Percentiles rank a stretch among this genome's conserved stretches.
Evolutionary conservation across 2,888 invertebrate genomes (phyloP).

Genomic region (Nemoura dubitans): DNA sequence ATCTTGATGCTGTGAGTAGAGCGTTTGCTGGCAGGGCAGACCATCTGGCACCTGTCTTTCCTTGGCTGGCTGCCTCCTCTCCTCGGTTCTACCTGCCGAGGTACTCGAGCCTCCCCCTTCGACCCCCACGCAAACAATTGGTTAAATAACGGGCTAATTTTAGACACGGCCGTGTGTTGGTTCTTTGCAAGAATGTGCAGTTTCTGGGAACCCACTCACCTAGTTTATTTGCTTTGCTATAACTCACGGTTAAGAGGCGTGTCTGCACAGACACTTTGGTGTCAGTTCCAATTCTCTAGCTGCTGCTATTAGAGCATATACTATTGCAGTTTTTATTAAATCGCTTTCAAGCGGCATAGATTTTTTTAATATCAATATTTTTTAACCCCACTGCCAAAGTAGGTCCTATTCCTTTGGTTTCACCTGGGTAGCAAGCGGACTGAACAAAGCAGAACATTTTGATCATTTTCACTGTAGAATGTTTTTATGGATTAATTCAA

Average conservation of each 20-base stretch:
- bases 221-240: background rate
- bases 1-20: background rate
- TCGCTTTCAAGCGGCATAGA: too few species aligned
- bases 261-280: background rate
- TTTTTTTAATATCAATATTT: too few species aligned
- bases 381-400: too few species aligned
- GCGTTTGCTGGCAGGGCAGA: background rate
- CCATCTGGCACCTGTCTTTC: constrained; percentile 7
- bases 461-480: too few species aligned
- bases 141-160: background rate
- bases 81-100: background rate
- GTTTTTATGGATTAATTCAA: too few species aligned
- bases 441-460: too few species aligned
- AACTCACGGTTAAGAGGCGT: background rate
- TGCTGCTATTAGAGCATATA: too few species aligned
- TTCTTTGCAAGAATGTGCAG: background rate
- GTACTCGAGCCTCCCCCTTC: background rate
- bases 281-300: background rate
- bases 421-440: too few species aligned
- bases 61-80: background rate
- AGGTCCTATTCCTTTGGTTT: too few species aligned
- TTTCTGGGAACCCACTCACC: background rate
- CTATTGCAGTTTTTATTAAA: too few species aligned
- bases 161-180: background rate
- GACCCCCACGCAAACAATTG: background rate